Evolutionary conservation across 2,797 vertebrate species (phyloP).

Genomic region (Acanthurus leucopareius): DNA sequence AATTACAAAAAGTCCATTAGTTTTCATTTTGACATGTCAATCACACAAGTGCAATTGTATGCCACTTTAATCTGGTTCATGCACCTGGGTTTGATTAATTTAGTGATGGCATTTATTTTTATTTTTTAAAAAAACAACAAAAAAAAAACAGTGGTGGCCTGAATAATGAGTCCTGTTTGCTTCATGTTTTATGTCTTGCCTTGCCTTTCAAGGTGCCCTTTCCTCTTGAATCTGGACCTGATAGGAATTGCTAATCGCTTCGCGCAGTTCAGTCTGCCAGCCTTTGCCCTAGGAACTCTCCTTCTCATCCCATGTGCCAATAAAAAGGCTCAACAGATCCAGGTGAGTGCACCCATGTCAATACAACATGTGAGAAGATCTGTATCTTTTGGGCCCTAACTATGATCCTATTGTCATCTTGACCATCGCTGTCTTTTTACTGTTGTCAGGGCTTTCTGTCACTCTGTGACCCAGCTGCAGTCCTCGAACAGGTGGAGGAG

Average conservation of each 20-base stretch:
- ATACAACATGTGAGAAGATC: neutral
- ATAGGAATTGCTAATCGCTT: constrained; percentile 93
- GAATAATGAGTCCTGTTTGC: neutral
- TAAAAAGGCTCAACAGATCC: constrained; percentile 90
- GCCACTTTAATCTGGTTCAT: neutral
- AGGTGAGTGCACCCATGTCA: constrained; percentile 79
- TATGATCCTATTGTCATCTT: neutral
- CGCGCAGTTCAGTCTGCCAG: constrained; percentile 90
- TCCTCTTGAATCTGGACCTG: constrained; percentile 92
- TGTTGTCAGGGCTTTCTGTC: constrained; percentile 88
- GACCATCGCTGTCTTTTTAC: neutral
- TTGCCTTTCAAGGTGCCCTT: constrained; percentile 89
- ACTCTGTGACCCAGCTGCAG: constrained; percentile 79
- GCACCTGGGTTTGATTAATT: neutral
- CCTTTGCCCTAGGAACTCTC: constrained; percentile 92
- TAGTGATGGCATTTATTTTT: neutral
- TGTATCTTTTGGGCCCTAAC: neutral
- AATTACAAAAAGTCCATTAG: neutral
- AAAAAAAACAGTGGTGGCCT: neutral
- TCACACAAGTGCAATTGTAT: neutral
- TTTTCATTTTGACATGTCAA: neutral
- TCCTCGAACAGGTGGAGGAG: constrained; percentile 91
- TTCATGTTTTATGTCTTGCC: neutral
- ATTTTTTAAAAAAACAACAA: too few relatives aligned
- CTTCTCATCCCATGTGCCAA: constrained; percentile 89